Conservation (phyloP, 2,888 invertebrate species). For the Pyrocoelia pectoralis region DNA sequence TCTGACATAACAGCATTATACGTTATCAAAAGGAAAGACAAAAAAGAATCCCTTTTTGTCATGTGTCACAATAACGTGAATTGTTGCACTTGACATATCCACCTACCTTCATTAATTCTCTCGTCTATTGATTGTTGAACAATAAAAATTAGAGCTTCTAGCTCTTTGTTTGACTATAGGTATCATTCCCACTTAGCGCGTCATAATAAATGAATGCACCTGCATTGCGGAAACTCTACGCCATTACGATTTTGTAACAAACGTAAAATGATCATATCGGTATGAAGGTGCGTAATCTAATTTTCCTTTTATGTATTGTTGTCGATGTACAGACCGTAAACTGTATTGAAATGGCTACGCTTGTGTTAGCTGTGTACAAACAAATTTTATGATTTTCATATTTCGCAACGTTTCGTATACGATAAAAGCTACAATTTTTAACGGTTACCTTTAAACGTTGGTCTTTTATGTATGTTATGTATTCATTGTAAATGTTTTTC, state of each 20-base stretch:
- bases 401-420: background rate
- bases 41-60: background rate
- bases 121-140: no score
- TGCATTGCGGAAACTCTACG: slow-evolving; percentile 31
- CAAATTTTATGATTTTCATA: background rate
- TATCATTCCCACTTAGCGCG: slow-evolving; percentile 31
- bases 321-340: no score
- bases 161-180: slow-evolving; percentile 13
- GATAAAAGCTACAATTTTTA: background rate
- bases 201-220: slow-evolving; percentile 31
- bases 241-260: slow-evolving; percentile 14
- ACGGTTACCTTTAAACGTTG: background rate
- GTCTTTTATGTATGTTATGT: background rate
- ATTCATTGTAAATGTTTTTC: slow-evolving; percentile 1
- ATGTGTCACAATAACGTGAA: background rate
- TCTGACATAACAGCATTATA: slow-evolving; percentile 18
- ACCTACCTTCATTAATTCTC: background rate
- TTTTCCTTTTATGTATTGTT: slow-evolving; percentile 15
- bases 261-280: slow-evolving; percentile 14
- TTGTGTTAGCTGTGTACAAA: background rate
- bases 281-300: slow-evolving; percentile 22
- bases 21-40: background rate
- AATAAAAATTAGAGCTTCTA: background rate
- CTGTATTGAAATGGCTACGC: no score
- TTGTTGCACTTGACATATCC: background rate